Evolutionary conservation across 2,113 vertebrate genomes (phyloP), one percentile per base, ranked within the genome.

Genomic region (Dipodomys merriami): DNA sequence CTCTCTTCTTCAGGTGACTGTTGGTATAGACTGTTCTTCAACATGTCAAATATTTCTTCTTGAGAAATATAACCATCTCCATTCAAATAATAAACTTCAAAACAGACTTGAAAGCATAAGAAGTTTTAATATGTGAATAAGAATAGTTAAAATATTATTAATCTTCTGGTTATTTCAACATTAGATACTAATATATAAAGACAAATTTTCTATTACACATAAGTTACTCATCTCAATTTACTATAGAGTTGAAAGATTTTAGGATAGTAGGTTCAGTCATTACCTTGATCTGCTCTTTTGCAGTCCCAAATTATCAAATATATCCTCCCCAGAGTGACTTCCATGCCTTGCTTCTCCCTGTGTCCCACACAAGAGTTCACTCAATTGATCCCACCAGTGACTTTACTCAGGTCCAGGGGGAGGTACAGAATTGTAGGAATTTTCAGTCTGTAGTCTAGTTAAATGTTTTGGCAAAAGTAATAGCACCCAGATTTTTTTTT

Each of bases 11-110:
- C 99, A 5, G 97, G 95, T 35, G 98, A 97, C 84, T 98, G 98
- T 88, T 98, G 98, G 80, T 98, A 94, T 62, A 99, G 97, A 96
- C 99, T 98, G 95, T 98, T 98, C 96, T 99, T 99, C 97, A 99
- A 96, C 98, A 99, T 98, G 86, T 98, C 98, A 96, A 99, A 99
- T 98, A 99, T 99, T 97, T 99, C 98, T 46, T 99, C 99, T 90
- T 94, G 98, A 25, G 99, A 98, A 97, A 99, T 99, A 96, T 97
- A 98, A 67, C 98, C 98, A 85, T 99, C 98, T 33, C 98, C 97
- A 62, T 99, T 99, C 96, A 99, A 95, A 98, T 99, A 99, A 25
- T 99, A 99, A 73, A 99, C 98, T 0, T 98, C 96, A 97, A 99
- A 99, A 97, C 99, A 99, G 88, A 98, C 99, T 99, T 97, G 92